Base-by-base conservation (phyloP, 2,888 invertebrate genomes). In the Encarsia formosa region DNA sequence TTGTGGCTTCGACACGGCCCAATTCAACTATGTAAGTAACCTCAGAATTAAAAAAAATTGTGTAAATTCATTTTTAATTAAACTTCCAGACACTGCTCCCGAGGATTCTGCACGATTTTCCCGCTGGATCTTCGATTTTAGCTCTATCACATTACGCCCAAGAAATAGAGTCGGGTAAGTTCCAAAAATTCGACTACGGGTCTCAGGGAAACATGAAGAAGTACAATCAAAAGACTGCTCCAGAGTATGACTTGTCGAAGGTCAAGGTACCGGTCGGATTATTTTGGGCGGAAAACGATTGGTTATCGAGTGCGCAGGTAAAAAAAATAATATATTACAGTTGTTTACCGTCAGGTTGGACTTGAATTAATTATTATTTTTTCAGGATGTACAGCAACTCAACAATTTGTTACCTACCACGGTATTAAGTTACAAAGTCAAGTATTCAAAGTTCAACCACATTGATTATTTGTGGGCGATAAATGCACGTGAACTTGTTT, bases 51-150 rank as follows among this genome's bases (percentile, higher is more conserved):
- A 38, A 5, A 8, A 19, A 15, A 6, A 38, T 38, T 19, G 6
- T 16, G 19, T 5, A 3, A 16, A 16, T 38, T 2, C 16, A 19
- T n/a, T n/a, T n/a, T n/a, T n/a, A n/a, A 39, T 47, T 39, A 4
- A 5, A 44, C 41, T 37, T 42, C 0, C 49, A 62, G 63, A 68
- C 68, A 4, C 69, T 87, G 47, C 61, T 90, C 48, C 86, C 87
- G 0, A 74, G 85, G 1, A 83, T 90, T 54, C 65, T 87, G 31
- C 77, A 78, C 8, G 86, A 88, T 58, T 76, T 79, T 1, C 89
- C 90, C 0, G 86, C 88, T 0, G 88, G 88, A 0, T 81, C 86
- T 0, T 88, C 89, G 0, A 81, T 84, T 0, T 84, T 82, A 70
- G 84, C 87, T 0, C 63, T 90, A 5, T 68, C 85, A 2, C 90